Conservation (phyloP, 2,888 invertebrate species). For the Tenthredo notha region DNA sequence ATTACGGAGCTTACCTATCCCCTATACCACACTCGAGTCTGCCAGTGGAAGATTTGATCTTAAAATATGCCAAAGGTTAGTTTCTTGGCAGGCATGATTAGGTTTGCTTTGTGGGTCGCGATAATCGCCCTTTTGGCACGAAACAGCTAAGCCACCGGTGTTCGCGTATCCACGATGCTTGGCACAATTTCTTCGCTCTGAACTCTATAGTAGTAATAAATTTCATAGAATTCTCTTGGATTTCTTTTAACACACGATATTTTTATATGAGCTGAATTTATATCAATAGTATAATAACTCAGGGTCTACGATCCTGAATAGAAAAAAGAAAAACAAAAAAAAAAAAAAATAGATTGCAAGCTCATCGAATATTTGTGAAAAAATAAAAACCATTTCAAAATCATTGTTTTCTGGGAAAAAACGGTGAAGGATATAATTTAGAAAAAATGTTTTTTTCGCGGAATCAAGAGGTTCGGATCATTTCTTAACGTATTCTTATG, state of each 20-base stretch:
- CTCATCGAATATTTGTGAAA: neutral
- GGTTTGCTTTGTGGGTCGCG: constrained; percentile 46
- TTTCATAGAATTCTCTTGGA: neutral
- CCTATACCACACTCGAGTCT: neutral
- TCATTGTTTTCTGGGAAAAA: neutral
- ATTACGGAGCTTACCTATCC: neutral
- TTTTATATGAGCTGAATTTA: neutral
- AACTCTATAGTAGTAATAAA: constrained; percentile 2
- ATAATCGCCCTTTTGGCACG: constrained; percentile 43
- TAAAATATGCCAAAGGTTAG: constrained; percentile 49
- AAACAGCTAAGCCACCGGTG: constrained; percentile 3
- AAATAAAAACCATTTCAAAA: neutral
- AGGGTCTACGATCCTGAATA: neutral
- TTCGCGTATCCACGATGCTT: neutral
- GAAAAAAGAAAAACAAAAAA: too few relatives aligned
- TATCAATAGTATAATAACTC: neutral
- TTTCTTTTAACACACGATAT: neutral
- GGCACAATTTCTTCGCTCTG: constrained; percentile 1
- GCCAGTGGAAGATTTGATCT: constrained; percentile 41
- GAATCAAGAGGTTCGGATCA: neutral
- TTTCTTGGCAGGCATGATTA: constrained; percentile 48
- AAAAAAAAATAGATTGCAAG: neutral
- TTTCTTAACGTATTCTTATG: neutral
- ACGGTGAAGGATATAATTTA: neutral
- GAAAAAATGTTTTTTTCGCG: neutral